phyloP scores from a whole-genome alignment of 1,140 invertebrate genomes.

The Drosophila orena region DNA sequence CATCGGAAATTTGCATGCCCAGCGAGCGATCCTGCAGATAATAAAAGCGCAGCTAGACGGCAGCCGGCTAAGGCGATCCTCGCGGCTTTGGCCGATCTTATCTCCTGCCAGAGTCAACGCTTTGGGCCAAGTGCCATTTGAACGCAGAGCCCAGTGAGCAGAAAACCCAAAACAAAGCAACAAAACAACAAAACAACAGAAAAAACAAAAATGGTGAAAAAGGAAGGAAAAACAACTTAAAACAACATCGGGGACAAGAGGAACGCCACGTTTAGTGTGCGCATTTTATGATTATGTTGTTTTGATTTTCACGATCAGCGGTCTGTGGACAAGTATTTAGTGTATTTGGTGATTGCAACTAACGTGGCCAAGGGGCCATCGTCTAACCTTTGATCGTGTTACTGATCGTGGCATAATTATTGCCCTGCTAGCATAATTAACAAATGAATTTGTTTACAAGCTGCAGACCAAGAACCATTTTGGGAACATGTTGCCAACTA shows the following conservation, averaged over 20 bases:
- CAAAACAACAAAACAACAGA: constrained; percentile 11
- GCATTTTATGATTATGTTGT: constrained; percentile 83
- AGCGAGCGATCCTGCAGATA: constrained; percentile 79
- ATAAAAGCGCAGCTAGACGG: constrained; percentile 62
- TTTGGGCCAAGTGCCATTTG: constrained; percentile 79
- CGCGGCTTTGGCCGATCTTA: constrained; percentile 62
- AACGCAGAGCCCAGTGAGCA: constrained; percentile 74
- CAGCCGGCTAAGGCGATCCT: constrained; percentile 35
- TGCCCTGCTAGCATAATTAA: constrained; percentile 79
- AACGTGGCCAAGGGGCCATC: constrained; percentile 51
- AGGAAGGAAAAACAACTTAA: constrained; percentile 24
- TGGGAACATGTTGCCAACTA: constrained; percentile 2
- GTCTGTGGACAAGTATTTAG: constrained; percentile 40
- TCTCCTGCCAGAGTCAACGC: constrained; percentile 71
- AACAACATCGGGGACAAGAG: constrained; percentile 55
- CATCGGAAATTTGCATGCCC: constrained; percentile 83
- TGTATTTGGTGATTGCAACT: constrained; percentile 67
- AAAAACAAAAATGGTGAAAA: constrained; percentile 6
- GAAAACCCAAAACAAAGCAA: constrained; percentile 4
- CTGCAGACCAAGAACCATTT: constrained; percentile 8
- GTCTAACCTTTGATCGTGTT: constrained; percentile 79
- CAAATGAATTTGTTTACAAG: constrained; percentile 77
- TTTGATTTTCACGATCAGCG: constrained; percentile 81
- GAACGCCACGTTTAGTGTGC: constrained; percentile 76
- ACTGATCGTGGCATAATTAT: constrained; percentile 83